Percentiles rank a stretch among this genome's conserved stretches.
phyloP scores from a whole-genome alignment of 2,113 vertebrate species.

The Gadus macrocephalus region DNA sequence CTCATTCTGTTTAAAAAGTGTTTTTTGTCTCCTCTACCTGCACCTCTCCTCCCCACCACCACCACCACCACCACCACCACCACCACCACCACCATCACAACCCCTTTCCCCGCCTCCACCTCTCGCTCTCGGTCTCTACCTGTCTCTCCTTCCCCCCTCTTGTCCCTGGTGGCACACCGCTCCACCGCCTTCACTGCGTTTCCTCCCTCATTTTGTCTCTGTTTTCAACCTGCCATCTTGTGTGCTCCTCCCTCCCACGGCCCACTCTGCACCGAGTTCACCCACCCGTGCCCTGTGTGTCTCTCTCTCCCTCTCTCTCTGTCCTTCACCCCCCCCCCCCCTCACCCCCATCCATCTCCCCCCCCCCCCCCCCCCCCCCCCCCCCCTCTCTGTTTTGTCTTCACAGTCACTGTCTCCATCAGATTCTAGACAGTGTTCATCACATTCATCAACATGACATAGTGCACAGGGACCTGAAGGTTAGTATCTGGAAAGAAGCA shows the following conservation, averaged over 20 bases:
- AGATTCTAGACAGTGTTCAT: conserved; percentile 86
- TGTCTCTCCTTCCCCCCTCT: conserved; percentile 20
- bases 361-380: conserved; percentile 15
- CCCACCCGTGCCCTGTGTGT: neutral
- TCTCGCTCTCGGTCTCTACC: conserved; percentile 7
- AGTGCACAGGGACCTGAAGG: conserved; percentile 88
- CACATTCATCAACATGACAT: conserved; percentile 89
- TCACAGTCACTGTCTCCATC: conserved; percentile 85
- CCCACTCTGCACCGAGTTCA: neutral
- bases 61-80: neutral
- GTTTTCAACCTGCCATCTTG: neutral
- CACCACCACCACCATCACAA: neutral
- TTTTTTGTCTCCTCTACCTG: conserved; percentile 63
- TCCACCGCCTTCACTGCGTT: too few relatives aligned
- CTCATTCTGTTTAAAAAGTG: conserved; percentile 58
- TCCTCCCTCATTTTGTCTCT: too few relatives aligned
- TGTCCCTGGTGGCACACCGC: too few relatives aligned
- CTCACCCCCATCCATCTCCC: conserved; percentile 3
- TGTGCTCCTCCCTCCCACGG: neutral
- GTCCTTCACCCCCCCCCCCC: neutral
- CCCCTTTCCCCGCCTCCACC: neutral
- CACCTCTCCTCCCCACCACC: conserved; percentile 24
- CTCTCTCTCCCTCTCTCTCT: neutral
- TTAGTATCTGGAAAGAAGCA: conserved; percentile 75
- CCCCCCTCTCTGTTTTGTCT: conserved; percentile 73